Evolutionary conservation across 2,797 vertebrate genomes (phyloP), one percentile per base, ranked within the genome.

Genomic region (Sylvilagus floridanus): DNA sequence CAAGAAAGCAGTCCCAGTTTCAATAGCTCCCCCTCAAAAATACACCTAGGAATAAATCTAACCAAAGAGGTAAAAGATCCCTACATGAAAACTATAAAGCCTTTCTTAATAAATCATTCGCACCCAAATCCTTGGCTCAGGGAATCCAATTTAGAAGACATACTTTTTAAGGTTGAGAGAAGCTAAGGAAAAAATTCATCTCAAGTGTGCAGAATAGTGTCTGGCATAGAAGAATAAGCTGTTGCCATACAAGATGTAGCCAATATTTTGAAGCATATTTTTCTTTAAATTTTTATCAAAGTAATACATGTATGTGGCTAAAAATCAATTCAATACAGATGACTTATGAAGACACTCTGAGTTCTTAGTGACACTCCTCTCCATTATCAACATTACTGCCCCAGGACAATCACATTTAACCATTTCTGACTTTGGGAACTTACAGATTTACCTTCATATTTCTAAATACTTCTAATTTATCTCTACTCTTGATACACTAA

Each of bases 401-500:
- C 76, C 10, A 71, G 32, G 14, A 5, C 24, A 57, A 71, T 57
- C 42, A 54, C 42, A 26, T 76, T 88, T 21, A 91, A 42, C 57
- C 50, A 63, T 62, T 88, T 62, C 65, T 60, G 7, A 2, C 37
- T 73, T 78, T 35, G 62, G 65, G 12, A 47, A 42, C 47, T 88
- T 79, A 50, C 2, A 8, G 22, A 17, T 32, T 84, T 88, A 68
- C 28, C 66, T 88, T 17, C 5, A 1, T 28, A 32, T 30, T 81
- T 91, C 22, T 79, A 50, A 79, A 81, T 30, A 91, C 50, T 88
- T 73, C 14, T 22, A 30, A 68, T 68, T 79, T 79, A 79, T 24
- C 57, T 84, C 54, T 87, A 30, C 24, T 88, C 62, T 77, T 73
- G 28, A 81, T 85, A 37, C 84, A 84, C 73, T 91, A 65, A 35